Conservation (phyloP, 92 coral and sea anemone genomes). For the Chrysogorgia sp. region DNA sequence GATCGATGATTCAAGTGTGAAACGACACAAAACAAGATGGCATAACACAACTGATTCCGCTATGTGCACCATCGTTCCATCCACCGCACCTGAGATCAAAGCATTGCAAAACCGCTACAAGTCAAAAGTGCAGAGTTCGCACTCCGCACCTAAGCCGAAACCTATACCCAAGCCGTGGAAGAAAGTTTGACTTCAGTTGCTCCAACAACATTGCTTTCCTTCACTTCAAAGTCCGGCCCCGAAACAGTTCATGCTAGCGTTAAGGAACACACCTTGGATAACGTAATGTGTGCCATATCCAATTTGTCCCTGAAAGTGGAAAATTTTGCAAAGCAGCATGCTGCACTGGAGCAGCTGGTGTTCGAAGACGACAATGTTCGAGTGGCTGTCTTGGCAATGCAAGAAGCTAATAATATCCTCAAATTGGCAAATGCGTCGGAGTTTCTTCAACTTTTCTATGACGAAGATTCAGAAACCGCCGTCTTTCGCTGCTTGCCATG, state of each 20-base stretch:
- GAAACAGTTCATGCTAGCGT: too few species aligned
- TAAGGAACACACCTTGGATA: not conserved
- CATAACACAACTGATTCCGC: not conserved
- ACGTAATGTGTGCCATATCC: conserved; percentile 44
- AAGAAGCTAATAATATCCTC: conserved; percentile 41
- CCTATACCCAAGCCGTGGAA: not conserved
- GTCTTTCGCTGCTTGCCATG: conserved; percentile 44
- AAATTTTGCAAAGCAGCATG: conserved; percentile 33
- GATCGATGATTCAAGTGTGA: conserved; percentile 6
- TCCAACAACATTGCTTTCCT: too few species aligned
- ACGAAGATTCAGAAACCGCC: conserved; percentile 50
- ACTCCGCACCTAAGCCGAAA: too few species aligned
- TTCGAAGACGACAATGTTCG: conserved; percentile 36
- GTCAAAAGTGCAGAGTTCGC: too few species aligned
- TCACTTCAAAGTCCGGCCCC: too few species aligned
- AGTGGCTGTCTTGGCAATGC: conserved; percentile 35
- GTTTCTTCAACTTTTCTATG: conserved; percentile 47
- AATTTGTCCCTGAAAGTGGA: conserved; percentile 50
- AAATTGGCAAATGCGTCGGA: conserved; percentile 41
- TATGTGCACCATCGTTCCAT: conserved; percentile 11
- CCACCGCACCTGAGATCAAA: not conserved
- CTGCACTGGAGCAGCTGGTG: conserved; percentile 35
- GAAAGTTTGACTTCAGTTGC: too few species aligned
- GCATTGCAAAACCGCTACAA: not conserved
- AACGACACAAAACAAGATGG: conserved; percentile 18